Base-by-base conservation (phyloP, 2,113 vertebrate species). In the Syngnathus typhle region DNA sequence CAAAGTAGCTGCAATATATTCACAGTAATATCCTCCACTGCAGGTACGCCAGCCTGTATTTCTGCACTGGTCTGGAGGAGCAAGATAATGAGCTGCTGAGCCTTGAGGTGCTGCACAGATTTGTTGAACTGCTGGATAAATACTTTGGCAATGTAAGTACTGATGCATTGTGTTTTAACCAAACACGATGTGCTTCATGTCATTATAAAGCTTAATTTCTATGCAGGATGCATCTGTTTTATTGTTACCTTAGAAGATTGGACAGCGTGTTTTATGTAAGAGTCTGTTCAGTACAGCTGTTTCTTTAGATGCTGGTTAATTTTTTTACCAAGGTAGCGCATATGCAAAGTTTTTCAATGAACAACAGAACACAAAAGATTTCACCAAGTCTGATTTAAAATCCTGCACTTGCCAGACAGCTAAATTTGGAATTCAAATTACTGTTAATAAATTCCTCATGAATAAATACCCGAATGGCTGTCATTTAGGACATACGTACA, bases 41-140 rank as follows among this genome's bases (percentile, higher is more conserved):
- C 79, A 98, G 95, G 86, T 98, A 96, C 58, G 96, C 96, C 77
- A 98, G 96, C 75, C 86, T 98, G 74, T 98, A 94, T 80, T 96
- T 98, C 90, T 98, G 95, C 69, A 86, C 90, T 74, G 94, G 93
- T 69, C 76, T 94, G 85, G 95, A 98, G 67, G 87, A 90, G 55
- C 89, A 92, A 56, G 96, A 98, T 67, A 98, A 98, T 27, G 96
- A 98, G 81, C 93, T 98, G 65, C 88, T 98, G 86, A 89, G 90
- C 0, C 91, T 98, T 36, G 96, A 98, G 70, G 86, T 95, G 16
- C 92, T 98, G 60, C 95, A 98, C 85, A 85, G 96, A 75, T 96
- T 96, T 0, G 96, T 98, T 13, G 96, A 98, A 82, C 72, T 98
- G 71, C 81, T 98, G 90, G 96, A 98, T 84, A 94, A 91, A 84